A percentile compares a stretch with the other conserved stretches of the same genome.
These are phyloP conservation scores for Macrochelys suwanniensis DNA, from an alignment of 2,797 vertebrate species.

Conservation along the genomic window DNA sequence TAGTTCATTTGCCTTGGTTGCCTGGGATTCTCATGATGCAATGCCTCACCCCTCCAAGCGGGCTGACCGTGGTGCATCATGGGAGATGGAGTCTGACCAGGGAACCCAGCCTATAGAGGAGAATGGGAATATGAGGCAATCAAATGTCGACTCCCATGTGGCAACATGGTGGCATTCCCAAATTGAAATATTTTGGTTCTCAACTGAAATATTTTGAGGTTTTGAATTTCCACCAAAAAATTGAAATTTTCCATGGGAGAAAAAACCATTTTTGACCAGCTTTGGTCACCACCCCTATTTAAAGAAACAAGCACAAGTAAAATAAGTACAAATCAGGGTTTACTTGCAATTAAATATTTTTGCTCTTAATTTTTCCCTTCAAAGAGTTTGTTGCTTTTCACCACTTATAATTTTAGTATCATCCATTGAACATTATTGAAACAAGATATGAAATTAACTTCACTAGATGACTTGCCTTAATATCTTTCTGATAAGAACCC, in stretches of 20 bases:
- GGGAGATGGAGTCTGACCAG: background rate
- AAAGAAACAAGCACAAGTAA: background rate
- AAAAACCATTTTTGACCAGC: background rate
- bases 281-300: background rate
- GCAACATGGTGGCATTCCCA: background rate
- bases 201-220: background rate
- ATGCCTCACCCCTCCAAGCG: too few relatives aligned
- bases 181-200: background rate
- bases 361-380: background rate
- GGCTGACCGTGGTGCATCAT: background rate
- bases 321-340: background rate
- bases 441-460: background rate
- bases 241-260: background rate
- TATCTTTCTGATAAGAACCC: background rate
- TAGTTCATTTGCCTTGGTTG: background rate
- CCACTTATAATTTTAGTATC: background rate
- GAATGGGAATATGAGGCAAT: background rate
- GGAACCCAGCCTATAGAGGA: background rate
- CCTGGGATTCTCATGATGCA: background rate
- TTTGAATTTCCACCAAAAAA: background rate
- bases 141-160: background rate
- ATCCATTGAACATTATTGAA: background rate
- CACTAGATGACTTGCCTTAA: background rate
- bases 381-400: background rate
- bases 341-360: background rate